Conservation (phyloP, 2,888 invertebrate genomes). For the Argyresthia goedartella region DNA sequence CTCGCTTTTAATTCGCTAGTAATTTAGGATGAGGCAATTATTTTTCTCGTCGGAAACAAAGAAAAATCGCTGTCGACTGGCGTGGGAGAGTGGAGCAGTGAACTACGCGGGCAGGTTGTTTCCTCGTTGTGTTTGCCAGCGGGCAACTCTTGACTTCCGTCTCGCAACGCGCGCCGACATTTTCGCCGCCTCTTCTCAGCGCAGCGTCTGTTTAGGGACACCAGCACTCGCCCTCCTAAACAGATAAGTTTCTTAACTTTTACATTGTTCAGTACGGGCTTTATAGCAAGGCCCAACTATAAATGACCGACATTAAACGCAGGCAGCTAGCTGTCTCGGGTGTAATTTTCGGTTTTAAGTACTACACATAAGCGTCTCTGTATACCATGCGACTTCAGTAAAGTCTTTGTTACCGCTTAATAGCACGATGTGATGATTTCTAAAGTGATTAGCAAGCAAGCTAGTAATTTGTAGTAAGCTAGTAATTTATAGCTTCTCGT, state of each 20-base stretch:
- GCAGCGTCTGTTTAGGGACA: background rate
- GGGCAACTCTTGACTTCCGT: constrained; percentile 26
- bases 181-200: background rate
- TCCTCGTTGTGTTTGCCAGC: constrained; percentile 21
- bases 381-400: too few relatives aligned
- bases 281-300: too few relatives aligned
- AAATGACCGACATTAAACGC: too few relatives aligned
- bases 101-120: constrained; percentile 29
- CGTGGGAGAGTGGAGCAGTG: constrained; percentile 24
- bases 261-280: too few relatives aligned
- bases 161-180: constrained; percentile 5
- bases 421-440: too few relatives aligned
- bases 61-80: constrained; percentile 22
- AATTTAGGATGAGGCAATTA: constrained; percentile 15
- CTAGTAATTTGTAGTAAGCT: too few relatives aligned
- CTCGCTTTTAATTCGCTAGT: constrained; percentile 1
- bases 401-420: too few relatives aligned
- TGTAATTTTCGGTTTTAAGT: too few relatives aligned
- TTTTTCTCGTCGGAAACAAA: constrained; percentile 27
- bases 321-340: too few relatives aligned
- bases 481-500: too few relatives aligned
- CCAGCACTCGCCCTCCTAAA: background rate
- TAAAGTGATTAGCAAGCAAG: too few relatives aligned
- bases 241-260: background rate
- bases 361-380: too few relatives aligned